phyloP scores from a whole-genome alignment of 2,888 invertebrate genomes.

The Lepidocyrtinus sp. region DNA sequence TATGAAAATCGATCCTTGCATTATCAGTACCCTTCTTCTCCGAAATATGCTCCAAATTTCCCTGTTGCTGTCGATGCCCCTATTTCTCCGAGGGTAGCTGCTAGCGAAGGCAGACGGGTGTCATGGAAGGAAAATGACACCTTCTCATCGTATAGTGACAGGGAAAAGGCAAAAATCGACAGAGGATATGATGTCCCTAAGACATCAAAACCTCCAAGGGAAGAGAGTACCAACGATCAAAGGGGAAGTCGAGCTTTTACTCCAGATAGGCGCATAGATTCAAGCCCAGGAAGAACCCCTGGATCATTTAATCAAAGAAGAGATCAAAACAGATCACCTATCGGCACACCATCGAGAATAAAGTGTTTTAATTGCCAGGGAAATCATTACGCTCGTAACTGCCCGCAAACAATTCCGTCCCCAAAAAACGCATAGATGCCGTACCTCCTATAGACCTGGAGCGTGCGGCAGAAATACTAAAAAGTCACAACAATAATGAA shows the following conservation, averaged over 20 bases:
- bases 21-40: background rate
- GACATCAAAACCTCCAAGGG: no score
- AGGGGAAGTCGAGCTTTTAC: no score
- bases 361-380: background rate
- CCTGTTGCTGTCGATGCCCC: no score
- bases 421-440: no score
- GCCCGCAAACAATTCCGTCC: background rate
- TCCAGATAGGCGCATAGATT: background rate
- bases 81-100: no score
- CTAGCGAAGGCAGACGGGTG: no score
- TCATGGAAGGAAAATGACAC: no score
- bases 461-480: no score
- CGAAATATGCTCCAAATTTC: background rate
- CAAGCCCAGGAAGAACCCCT: background rate
- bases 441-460: no score
- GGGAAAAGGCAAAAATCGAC: background rate
- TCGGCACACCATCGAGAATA: background rate
- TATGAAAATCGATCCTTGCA: background rate
- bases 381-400: background rate
- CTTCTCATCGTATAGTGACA: background rate
- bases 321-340: background rate
- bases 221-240: no score
- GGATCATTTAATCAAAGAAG: background rate
- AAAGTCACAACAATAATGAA: no score
- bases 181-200: background rate